Evolutionary conservation across 2,113 vertebrate genomes (phyloP), one percentile per base, ranked within the genome.

Genomic region (Bungarus multicinctus): DNA sequence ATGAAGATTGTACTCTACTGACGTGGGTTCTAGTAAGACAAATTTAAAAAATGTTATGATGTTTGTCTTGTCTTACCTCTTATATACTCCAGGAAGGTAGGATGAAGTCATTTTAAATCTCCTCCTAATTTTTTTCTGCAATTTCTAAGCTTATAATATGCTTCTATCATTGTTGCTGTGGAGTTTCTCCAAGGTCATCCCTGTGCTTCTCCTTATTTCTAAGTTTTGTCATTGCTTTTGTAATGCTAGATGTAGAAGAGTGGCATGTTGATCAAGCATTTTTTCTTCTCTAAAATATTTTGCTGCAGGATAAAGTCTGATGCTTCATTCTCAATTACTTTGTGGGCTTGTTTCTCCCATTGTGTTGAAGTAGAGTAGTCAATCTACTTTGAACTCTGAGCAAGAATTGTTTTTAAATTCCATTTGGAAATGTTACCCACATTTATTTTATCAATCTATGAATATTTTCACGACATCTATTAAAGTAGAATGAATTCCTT

Each of bases 401-500:
- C 50, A 60, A 22, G 55, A 58, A 57, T 92, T 23, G 47, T 47
- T 85, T 27, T 50, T 22, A 87, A 69, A 89, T 57, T 39, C 30
- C 53, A 93, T 25, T 60, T 58, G 89, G 53, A 43, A 25, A 50
- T 50, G 18, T 85, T 20, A 54, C 87, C 5, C 14, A 43, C n/a
- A 30, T 90, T 60, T 90, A 64, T 45, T 47, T 47, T 87, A 57
- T 90, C 89, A 87, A 93, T 60, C 88, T 86, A n/a, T 93, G 45
- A 34, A 60, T 90, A 60, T 93, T 93, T 93, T 58, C 14, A 58
- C 86, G 81, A 90, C 55, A 64, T 90, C 54, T 90, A 55, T 93
- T 86, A 85, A 86, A 86, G n/a, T 53, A 87, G 88, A 45, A 64
- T 87, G 86, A 64, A 90, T 90, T 90, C 92, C 81, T 90, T 89